Conservation (phyloP, 1,140 invertebrate genomes). For the Dysdera silvatica region DNA sequence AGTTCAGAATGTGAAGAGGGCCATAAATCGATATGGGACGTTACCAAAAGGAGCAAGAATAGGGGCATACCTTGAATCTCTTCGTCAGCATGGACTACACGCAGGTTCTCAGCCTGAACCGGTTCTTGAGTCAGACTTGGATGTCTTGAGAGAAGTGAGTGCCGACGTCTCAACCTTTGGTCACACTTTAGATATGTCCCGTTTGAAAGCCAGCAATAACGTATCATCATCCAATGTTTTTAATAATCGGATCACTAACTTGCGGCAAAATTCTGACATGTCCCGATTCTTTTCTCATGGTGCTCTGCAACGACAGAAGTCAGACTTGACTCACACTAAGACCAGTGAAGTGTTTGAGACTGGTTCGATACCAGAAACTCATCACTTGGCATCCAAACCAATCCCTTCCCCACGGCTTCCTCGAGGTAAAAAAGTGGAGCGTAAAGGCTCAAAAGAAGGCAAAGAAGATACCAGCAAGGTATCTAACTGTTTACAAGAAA, state of each 20-base stretch:
- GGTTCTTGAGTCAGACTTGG: slow-evolving; percentile 22
- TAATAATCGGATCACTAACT: neutral
- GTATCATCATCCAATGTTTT: neutral
- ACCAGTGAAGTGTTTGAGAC: slow-evolving; percentile 30
- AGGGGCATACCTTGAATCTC: slow-evolving; percentile 89
- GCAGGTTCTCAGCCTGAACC: slow-evolving; percentile 24
- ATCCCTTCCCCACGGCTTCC: slow-evolving; percentile 31
- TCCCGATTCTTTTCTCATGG: slow-evolving; percentile 25
- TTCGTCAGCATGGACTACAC: slow-evolving; percentile 53
- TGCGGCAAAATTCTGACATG: slow-evolving; percentile 5
- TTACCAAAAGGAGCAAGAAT: slow-evolving; percentile 90
- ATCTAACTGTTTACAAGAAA: slow-evolving; percentile 3
- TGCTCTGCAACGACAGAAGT: slow-evolving; percentile 44
- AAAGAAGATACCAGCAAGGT: slow-evolving; percentile 8
- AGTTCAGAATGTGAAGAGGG: slow-evolving; percentile 91
- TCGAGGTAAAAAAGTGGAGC: slow-evolving; percentile 17
- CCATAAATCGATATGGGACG: slow-evolving; percentile 92
- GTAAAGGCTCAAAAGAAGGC: slow-evolving; percentile 8
- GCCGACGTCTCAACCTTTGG: slow-evolving; percentile 18
- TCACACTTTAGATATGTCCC: slow-evolving; percentile 11
- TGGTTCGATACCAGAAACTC: slow-evolving; percentile 29
- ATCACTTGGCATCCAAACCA: slow-evolving; percentile 23
- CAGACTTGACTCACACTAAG: slow-evolving; percentile 41
- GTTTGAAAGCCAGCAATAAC: neutral
- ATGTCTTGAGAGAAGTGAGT: slow-evolving; percentile 16